Evolutionary conservation across 2,113 vertebrate genomes (phyloP).

Genomic region (Melanocharis versteri): DNA sequence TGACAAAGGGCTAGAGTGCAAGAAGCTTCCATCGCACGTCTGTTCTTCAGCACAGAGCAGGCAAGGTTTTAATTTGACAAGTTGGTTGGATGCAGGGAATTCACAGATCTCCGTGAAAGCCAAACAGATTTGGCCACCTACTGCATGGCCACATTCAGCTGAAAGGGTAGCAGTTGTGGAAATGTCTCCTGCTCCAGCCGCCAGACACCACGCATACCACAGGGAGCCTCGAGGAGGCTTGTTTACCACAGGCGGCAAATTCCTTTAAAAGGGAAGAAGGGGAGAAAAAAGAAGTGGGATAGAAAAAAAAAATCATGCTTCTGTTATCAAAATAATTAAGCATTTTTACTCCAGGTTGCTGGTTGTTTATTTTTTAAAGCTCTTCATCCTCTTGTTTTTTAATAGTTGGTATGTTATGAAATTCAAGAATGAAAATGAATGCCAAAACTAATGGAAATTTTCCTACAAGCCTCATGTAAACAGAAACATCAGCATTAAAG

Average conservation of each 20-base stretch:
- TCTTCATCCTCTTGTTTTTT: not conserved
- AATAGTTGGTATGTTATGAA: not conserved
- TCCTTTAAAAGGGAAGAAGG: not conserved
- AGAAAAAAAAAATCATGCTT: not conserved
- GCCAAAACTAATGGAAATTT: constrained; percentile 49
- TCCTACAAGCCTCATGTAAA: constrained; percentile 56
- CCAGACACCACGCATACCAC: not conserved
- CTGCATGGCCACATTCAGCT: constrained; percentile 47
- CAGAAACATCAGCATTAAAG: constrained; percentile 74
- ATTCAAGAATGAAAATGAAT: constrained; percentile 51
- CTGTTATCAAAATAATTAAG: constrained; percentile 8
- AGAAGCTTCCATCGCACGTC: constrained; percentile 47
- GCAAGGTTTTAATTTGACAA: constrained; percentile 69
- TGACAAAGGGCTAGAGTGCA: constrained; percentile 67
- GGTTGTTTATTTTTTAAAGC: constrained; percentile 13
- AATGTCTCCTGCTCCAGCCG: constrained; percentile 1
- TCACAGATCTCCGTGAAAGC: constrained; percentile 58
- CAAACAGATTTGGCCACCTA: constrained; percentile 66
- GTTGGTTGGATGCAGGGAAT: constrained; percentile 69
- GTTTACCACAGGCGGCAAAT: not conserved
- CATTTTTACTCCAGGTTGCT: constrained; percentile 25
- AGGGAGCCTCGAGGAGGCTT: not conserved
- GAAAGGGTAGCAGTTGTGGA: constrained; percentile 59
- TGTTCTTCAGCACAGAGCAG: constrained; percentile 23
- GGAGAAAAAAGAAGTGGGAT: not conserved